These are phyloP conservation scores for Heliangelus exortis DNA, from an alignment of 2,797 vertebrate genomes.

Conservation along the genomic window DNA sequence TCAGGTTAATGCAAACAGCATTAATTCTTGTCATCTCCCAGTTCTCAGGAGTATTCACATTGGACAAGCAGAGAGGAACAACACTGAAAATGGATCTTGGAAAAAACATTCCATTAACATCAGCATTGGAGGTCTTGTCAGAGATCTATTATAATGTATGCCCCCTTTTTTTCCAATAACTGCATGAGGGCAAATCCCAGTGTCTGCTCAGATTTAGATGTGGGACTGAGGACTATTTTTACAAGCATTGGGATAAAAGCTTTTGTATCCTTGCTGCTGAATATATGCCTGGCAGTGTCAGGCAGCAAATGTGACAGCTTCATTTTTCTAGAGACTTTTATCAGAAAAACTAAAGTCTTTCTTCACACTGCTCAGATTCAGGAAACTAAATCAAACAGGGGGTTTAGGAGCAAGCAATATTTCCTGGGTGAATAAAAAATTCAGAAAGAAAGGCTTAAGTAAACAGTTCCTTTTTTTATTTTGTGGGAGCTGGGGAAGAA, in stretches of 20 bases:
- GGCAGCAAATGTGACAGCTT: background rate
- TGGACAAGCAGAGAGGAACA: conserved; percentile 27
- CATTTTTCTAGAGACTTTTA: background rate
- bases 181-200: background rate
- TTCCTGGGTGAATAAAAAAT: background rate
- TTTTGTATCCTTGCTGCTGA: background rate
- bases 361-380: background rate
- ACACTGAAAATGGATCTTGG: background rate
- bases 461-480: background rate
- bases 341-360: background rate
- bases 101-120: conserved; percentile 1
- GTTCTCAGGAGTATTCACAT: background rate
- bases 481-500: background rate
- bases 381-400: background rate
- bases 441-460: background rate
- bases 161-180: background rate
- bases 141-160: background rate
- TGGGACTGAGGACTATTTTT: background rate
- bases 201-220: background rate
- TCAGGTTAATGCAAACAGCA: conserved; percentile 31
- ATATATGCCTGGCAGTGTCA: background rate
- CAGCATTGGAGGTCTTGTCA: conserved; percentile 22
- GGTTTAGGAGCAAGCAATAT: background rate
- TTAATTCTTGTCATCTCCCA: conserved; percentile 14
- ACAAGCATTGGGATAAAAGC: background rate